Evolutionary conservation across 2,113 vertebrate species (phyloP).

Genomic region (Silurus meridionalis): DNA sequence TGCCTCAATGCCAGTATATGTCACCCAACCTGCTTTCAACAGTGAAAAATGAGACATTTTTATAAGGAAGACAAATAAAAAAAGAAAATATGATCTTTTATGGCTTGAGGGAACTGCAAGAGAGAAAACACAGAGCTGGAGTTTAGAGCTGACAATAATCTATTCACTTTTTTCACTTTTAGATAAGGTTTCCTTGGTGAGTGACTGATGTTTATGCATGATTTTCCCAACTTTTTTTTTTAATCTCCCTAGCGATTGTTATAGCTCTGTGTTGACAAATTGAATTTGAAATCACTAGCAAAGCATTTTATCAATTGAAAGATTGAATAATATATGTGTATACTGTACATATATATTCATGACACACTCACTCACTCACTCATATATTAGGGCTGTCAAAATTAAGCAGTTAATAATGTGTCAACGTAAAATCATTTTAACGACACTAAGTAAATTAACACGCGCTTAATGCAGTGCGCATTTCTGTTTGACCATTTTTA

Average conservation of each 20-base stretch:
- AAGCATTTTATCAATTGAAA: conserved; percentile 38
- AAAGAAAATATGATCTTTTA: conserved; percentile 13
- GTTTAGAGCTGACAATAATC: conserved; percentile 36
- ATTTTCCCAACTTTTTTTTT: conserved; percentile 27
- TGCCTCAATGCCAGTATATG: neutral
- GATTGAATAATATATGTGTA: conserved; percentile 31
- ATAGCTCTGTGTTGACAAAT: conserved; percentile 37
- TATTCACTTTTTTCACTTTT: neutral
- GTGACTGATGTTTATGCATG: conserved; percentile 40
- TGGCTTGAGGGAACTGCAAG: conserved; percentile 11
- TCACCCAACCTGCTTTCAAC: conserved; percentile 11
- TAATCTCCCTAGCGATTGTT: conserved; percentile 28
- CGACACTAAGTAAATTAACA: too few relatives aligned
- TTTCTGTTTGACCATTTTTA: too few relatives aligned
- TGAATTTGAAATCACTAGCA: conserved; percentile 29
- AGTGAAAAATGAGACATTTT: conserved; percentile 13
- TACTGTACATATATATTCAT: neutral
- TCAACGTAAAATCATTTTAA: too few relatives aligned
- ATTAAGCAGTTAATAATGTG: neutral
- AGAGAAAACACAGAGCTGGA: neutral
- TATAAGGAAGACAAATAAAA: conserved; percentile 22
- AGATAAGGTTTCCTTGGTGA: neutral
- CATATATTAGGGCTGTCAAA: too few relatives aligned
- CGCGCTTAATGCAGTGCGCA: too few relatives aligned
- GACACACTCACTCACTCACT: too few relatives aligned